Evolutionary conservation across 2,113 vertebrate species (phyloP).

Genomic region (Aleadryas rufinucha): DNA sequence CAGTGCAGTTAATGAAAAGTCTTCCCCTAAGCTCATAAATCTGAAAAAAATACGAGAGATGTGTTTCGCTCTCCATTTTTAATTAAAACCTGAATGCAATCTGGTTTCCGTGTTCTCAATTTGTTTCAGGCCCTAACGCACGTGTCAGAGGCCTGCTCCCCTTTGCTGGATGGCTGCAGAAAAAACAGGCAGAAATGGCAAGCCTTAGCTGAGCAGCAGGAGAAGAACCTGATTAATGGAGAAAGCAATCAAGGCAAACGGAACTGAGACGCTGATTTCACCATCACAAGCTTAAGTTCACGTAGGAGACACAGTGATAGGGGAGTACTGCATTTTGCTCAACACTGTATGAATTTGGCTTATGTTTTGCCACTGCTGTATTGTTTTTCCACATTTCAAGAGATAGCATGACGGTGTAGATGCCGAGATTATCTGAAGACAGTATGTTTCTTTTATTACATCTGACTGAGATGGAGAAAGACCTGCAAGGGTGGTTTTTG

Average conservation of each 20-base stretch:
- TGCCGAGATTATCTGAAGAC: not conserved
- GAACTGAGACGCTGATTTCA: conserved; percentile 52
- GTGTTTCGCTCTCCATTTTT: not conserved
- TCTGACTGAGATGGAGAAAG: not conserved
- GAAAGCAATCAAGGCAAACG: conserved; percentile 70
- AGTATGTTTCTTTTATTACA: conserved; percentile 5
- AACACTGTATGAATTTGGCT: conserved; percentile 63
- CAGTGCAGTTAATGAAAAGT: not conserved
- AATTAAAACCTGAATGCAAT: not conserved
- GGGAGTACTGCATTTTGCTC: conserved; percentile 44
- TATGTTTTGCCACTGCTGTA: conserved; percentile 79
- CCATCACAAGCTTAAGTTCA: not conserved
- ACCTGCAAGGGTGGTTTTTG: not conserved
- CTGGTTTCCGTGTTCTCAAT: not conserved
- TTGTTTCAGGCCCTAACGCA: conserved; percentile 81
- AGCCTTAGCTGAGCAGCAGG: conserved; percentile 85
- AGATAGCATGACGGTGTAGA: conserved; percentile 12
- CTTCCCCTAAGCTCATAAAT: not conserved
- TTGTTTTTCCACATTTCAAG: conserved; percentile 63
- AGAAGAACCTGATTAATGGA: conserved; percentile 80
- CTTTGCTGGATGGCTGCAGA: conserved; percentile 91
- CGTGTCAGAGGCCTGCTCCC: conserved; percentile 86
- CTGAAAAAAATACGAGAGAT: not conserved
- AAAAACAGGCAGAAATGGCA: conserved; percentile 93
- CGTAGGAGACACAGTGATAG: not conserved